Base-by-base conservation (phyloP, 2,888 invertebrate genomes). In the Bhutanitis thaidina region DNA sequence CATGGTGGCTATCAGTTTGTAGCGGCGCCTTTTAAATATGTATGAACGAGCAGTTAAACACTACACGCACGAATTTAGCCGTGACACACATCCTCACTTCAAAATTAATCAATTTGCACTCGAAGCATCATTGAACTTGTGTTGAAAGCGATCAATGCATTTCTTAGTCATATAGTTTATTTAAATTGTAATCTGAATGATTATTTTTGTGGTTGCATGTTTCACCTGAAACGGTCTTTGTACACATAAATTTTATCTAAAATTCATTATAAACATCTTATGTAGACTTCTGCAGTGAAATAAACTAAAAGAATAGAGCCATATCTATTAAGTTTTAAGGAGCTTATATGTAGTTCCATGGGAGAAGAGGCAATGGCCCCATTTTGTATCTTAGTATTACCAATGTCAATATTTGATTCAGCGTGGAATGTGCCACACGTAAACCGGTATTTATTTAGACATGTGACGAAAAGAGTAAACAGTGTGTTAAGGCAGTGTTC, bases 31-130 rank as follows among this genome's bases (percentile, higher is more conserved):
- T 56, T 69, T 85, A 81, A 85, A 88, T 87, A 88, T 86, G 77
- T 80, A 88, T 85, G 77, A 83, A 73, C 60, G 59, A 60, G 62
- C 64, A 68, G 69, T 69, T 67, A 69, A 71, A 71, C 71, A 57
- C 70, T 66, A 74, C 78, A 78, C 76, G 75, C 73, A 73, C 67
- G 67, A 59, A 61, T 68, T 62, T 72, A 82, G 71, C 85, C 85
- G 71, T 88, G 88, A 86, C 87, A 88, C 71, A 86, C 74, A 83
- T 83, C 74, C 64, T 61, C 59, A 63, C 71, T 65, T 62, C 68
- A 49, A 58, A 60, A 64, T 68, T 59, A 67, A 71, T 65, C 61
- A 65, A 73, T 69, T 44, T 47, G 44, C 49, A 40, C 67, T 68
- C 35, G n/a, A 25, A 43, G 30, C 49, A 38, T 51, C 43, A 38